A percentile compares a stretch with the other conserved stretches of the same genome.
Conservation (phyloP, 2,888 invertebrate genomes). For the Lypha dubia region DNA sequence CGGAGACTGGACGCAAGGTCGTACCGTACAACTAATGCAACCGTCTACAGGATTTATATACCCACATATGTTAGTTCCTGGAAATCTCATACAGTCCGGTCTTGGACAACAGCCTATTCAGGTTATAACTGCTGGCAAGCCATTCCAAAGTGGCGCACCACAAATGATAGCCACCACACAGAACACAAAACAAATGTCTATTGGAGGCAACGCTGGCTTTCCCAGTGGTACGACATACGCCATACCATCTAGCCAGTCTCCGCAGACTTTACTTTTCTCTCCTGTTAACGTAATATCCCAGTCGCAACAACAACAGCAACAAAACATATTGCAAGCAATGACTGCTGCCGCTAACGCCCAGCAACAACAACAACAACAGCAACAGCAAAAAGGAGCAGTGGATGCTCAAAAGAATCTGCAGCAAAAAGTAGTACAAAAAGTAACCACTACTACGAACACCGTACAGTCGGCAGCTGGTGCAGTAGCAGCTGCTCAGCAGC, state of each 20-base stretch:
- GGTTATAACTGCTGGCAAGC: constrained; percentile 90
- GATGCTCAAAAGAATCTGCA: constrained; percentile 81
- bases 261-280: constrained; percentile 90
- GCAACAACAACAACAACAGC: constrained; percentile 77
- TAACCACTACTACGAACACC: constrained; percentile 81
- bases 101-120: constrained; percentile 82
- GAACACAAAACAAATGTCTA: constrained; percentile 87
- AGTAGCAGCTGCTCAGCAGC: constrained; percentile 81
- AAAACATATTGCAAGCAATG: constrained; percentile 82
- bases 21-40: constrained; percentile 93
- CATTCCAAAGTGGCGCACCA: constrained; percentile 92
- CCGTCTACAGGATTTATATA: constrained; percentile 87
- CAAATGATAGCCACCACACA: constrained; percentile 90
- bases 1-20: constrained; percentile 88
- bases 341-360: constrained; percentile 76
- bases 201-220: constrained; percentile 83
- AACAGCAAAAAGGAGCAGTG: constrained; percentile 73
- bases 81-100: constrained; percentile 87
- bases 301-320: constrained; percentile 83
- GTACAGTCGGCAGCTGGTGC: constrained; percentile 81
- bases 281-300: constrained; percentile 83
- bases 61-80: constrained; percentile 92
- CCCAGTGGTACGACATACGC: constrained; percentile 88
- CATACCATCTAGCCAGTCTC: constrained; percentile 90
- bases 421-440: constrained; percentile 85